Evolutionary conservation across 1,140 invertebrate species (phyloP), one percentile per base, ranked within the genome.

Genomic region (Lepidurus apus): DNA sequence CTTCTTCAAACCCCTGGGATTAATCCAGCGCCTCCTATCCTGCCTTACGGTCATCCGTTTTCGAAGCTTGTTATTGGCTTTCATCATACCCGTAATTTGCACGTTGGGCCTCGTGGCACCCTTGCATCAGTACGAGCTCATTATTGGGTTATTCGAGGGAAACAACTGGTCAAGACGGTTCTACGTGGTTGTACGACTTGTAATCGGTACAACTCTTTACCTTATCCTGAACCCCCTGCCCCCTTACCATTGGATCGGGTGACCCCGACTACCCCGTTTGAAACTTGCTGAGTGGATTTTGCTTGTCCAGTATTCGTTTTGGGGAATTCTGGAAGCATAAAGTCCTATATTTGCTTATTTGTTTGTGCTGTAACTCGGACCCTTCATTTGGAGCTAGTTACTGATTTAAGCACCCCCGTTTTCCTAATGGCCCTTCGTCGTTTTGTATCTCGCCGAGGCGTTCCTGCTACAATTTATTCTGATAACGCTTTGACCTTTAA

Each of bases 361-460:
- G 79, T 85, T 3, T 86, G 85, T 81, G 77, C 84, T 34, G 73
- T 81, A 0, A 82, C 82, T 0, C 82, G 82, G 42, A 84, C 85
- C 1, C 78, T 86, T 1, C 85, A 86, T 80, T 77, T 85, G 26
- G 85, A 86, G 76, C 77, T 84, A 1, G 82, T 85, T 0, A 75
- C 26, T 42, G 82, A 83, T 78, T 75, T 86, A 17, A 80, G 78
- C 6, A 81, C 84, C 42, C 80, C 83, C 53, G 79, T 53, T 43
- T 85, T 83, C 78, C 43, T 86, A 74, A 74, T 82, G 75, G 81
- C 81, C 26, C 80, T 85, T 11, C 81, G 82, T 77, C 73, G 84
- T 42, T 85, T 86, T 78, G 80, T 85, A 34, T 82, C 83, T 8
- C 34, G 82, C 79, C 79, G 83, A 77, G 84, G 83, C 21, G 44